A percentile compares a stretch with the other conserved stretches of the same genome.
These are phyloP conservation scores for Lagorchestes hirsutus DNA, from an alignment of 2,797 vertebrate species.

Conservation along the genomic window DNA sequence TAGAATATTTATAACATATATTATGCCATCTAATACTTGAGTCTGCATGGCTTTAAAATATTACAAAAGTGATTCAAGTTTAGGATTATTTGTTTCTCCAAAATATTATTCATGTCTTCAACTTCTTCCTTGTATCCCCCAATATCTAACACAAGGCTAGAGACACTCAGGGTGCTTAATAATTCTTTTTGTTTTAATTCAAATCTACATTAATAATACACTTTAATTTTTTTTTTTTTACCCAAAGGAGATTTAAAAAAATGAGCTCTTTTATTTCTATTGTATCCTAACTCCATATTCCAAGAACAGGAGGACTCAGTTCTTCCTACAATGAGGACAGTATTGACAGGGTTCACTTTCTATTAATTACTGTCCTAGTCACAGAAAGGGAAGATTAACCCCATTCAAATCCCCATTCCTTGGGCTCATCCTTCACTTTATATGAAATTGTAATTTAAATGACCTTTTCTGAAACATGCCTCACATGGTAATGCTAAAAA, in stretches of 20 bases:
- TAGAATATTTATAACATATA: background rate
- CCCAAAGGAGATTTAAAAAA: background rate
- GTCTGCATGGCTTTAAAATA: background rate
- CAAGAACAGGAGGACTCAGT: background rate
- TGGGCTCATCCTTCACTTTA: background rate
- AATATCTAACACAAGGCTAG: background rate
- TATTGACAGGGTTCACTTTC: background rate
- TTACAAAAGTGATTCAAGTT: conserved; percentile 1
- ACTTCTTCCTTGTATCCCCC: background rate
- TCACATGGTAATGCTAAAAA: background rate
- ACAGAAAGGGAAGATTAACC: background rate
- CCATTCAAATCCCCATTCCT: conserved; percentile 9
- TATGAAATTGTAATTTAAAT: background rate
- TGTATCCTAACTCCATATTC: conserved; percentile 5
- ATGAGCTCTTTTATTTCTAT: background rate
- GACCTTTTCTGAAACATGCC: background rate
- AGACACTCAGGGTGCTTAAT: background rate
- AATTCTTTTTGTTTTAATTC: background rate
- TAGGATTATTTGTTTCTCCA: background rate
- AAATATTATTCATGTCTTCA: background rate
- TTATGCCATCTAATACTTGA: background rate
- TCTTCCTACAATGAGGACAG: background rate
- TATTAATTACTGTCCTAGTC: background rate
- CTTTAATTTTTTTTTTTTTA: background rate
- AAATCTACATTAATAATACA: background rate